Evolutionary conservation across 2,113 vertebrate genomes (phyloP).

Genomic region (Elanus axillaris): DNA sequence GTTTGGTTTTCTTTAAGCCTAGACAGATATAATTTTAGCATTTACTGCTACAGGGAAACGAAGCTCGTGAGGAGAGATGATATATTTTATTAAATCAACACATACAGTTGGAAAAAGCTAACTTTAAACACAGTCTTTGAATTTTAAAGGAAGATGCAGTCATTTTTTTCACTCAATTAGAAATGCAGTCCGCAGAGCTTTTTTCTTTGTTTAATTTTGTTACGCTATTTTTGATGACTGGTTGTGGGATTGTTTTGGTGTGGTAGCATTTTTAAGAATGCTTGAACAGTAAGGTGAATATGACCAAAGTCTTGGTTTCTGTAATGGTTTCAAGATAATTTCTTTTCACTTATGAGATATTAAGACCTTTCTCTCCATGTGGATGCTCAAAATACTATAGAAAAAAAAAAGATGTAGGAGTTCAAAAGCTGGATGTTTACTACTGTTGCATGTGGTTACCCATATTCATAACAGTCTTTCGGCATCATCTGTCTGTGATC

Average conservation of each 20-base stretch:
- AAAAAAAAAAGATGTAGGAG: background rate
- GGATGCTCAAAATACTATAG: background rate
- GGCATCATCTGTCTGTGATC: conserved; percentile 6
- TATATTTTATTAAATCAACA: conserved; percentile 1
- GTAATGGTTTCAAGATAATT: background rate
- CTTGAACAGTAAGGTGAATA: background rate
- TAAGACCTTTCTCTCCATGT: background rate
- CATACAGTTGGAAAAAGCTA: background rate
- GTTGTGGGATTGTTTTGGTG: background rate
- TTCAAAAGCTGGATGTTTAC: background rate
- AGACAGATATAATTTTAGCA: background rate
- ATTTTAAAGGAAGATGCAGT: background rate
- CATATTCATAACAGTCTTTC: background rate
- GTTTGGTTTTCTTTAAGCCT: background rate
- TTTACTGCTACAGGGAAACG: background rate
- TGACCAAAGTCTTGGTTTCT: background rate
- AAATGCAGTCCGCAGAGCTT: background rate
- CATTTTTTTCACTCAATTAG: background rate
- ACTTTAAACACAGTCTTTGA: background rate
- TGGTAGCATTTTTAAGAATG: background rate
- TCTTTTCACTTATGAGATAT: background rate
- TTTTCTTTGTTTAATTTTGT: background rate
- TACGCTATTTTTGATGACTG: background rate
- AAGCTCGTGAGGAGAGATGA: background rate
- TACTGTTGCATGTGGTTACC: background rate